A percentile compares a stretch with the other conserved stretches of the same genome.
phyloP scores from a whole-genome alignment of 2,888 invertebrate genomes.

The Andrena marginata region DNA sequence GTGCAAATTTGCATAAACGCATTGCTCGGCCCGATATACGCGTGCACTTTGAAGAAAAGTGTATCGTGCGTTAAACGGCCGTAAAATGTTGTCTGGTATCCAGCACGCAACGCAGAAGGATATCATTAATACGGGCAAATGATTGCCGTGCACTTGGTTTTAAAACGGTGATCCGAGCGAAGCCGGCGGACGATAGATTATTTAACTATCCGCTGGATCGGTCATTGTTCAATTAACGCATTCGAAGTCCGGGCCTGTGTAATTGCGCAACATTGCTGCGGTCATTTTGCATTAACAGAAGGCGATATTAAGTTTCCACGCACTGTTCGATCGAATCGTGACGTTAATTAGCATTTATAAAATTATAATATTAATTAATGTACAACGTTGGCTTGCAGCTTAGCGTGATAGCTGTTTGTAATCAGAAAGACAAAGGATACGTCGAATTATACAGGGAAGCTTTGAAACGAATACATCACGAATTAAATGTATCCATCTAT shows the following conservation, averaged over 20 bases:
- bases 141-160: background rate
- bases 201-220: background rate
- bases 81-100: conserved; percentile 37
- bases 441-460: background rate
- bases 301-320: conserved; percentile 9
- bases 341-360: background rate
- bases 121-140: conserved; percentile 19
- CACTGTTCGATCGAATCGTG: background rate
- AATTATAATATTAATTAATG: conserved; percentile 1
- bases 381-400: background rate
- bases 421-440: background rate
- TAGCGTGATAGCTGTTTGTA: background rate
- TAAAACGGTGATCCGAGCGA: background rate
- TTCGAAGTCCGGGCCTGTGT: background rate
- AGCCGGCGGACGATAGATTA: background rate
- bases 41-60: conserved; percentile 44
- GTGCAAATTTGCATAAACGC: conserved; percentile 60
- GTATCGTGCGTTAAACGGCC: conserved; percentile 28
- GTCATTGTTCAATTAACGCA: background rate
- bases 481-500: no score
- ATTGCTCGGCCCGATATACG: conserved; percentile 40
- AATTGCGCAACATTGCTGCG: background rate
- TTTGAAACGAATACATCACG: no score
- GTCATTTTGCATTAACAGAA: background rate
- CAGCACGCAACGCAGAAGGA: background rate